These are phyloP conservation scores for Tribolium freemani DNA, from an alignment of 2,888 invertebrate genomes.

Conservation along the genomic window DNA sequence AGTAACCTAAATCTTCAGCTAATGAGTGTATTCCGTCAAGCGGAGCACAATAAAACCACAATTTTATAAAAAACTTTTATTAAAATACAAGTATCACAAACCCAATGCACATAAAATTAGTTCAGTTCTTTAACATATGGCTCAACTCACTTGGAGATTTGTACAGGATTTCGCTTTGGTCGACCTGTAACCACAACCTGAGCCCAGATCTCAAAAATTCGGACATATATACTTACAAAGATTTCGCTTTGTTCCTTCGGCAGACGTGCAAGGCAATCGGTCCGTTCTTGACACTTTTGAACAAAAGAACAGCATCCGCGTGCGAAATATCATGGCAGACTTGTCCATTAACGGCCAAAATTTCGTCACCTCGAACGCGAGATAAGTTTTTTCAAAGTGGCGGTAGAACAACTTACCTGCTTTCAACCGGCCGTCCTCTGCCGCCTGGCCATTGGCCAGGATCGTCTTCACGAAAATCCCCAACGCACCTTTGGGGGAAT, in stretches of 20 bases:
- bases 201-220: conserved; percentile 6
- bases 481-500: conserved; percentile 86
- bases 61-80: conserved; percentile 36
- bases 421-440: conserved; percentile 85
- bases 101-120: conserved; percentile 26
- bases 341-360: conserved; percentile 85
- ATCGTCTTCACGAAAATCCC: conserved; percentile 91
- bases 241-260: conserved; percentile 66
- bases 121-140: conserved; percentile 40
- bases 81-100: conserved; percentile 41
- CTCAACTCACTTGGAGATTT: conserved; percentile 70
- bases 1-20: background rate
- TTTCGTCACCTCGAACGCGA: conserved; percentile 78
- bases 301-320: conserved; percentile 83
- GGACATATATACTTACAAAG: conserved; percentile 51
- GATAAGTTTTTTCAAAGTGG: background rate
- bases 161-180: conserved; percentile 82
- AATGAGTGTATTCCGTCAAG: background rate
- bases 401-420: conserved; percentile 73
- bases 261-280: conserved; percentile 82
- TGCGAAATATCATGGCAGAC: conserved; percentile 86
- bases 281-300: conserved; percentile 85
- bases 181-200: conserved; percentile 71
- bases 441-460: conserved; percentile 85
- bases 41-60: too few species aligned